Evolutionary conservation across 2,113 vertebrate species (phyloP).

Genomic region (Catharus minimus): DNA sequence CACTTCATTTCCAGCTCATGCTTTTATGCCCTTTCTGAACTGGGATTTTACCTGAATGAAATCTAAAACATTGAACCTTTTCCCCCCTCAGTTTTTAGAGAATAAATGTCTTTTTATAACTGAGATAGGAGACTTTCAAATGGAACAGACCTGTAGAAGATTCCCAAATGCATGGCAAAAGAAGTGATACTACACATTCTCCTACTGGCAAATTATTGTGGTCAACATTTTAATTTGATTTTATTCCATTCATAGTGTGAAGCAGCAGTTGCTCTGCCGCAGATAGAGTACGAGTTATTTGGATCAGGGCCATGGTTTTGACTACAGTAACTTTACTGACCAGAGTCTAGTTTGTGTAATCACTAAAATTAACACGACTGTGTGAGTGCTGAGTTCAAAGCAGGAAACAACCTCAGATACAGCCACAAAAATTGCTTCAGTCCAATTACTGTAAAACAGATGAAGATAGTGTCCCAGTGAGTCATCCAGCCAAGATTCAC

Average conservation of each 20-base stretch:
- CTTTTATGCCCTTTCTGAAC: slow-evolving; percentile 10
- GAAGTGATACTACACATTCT: not conserved
- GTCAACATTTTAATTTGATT: slow-evolving; percentile 5
- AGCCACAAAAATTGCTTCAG: slow-evolving; percentile 36
- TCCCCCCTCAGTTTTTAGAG: fast-evolving
- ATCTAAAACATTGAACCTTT: not conserved
- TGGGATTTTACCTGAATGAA: slow-evolving; percentile 35
- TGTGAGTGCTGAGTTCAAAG: slow-evolving; percentile 49
- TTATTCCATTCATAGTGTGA: slow-evolving; percentile 40
- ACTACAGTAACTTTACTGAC: slow-evolving; percentile 47
- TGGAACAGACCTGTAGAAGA: not conserved
- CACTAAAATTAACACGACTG: slow-evolving; percentile 31
- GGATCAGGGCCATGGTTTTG: slow-evolving; percentile 30
- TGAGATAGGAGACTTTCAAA: not conserved
- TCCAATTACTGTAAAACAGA: slow-evolving; percentile 67
- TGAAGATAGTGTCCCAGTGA: slow-evolving; percentile 65
- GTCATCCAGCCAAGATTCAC: slow-evolving; percentile 47
- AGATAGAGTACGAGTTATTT: slow-evolving; percentile 27
- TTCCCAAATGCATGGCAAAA: not conserved
- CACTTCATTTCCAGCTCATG: slow-evolving; percentile 33
- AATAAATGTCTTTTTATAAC: not conserved
- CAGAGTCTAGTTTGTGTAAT: slow-evolving; percentile 26
- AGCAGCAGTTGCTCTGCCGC: not conserved
- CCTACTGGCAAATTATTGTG: not conserved
- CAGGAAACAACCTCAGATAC: slow-evolving; percentile 36